Conservation (phyloP, 2,113 vertebrate genomes). For the Mungos mungo region DNA sequence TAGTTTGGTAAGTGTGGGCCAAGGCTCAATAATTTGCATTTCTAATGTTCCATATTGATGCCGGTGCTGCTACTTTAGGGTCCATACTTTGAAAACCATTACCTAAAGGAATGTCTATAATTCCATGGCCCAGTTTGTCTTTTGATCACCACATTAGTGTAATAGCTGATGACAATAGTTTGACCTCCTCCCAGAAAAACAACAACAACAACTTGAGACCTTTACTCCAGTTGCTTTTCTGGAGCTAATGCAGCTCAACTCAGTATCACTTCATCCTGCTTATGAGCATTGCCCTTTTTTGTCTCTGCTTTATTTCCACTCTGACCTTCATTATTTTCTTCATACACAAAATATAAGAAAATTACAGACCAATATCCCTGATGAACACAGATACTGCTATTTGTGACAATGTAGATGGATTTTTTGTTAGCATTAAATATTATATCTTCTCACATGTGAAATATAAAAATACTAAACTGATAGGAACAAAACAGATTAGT, state of each 20-base stretch:
- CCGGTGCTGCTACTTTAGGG: not conserved
- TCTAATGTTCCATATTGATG: not conserved
- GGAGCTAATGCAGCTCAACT: not conserved
- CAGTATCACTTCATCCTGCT: not conserved
- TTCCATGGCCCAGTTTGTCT: not conserved
- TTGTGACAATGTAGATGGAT: not conserved
- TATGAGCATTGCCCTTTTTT: not conserved
- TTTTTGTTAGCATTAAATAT: not conserved
- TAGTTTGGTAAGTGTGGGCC: not conserved
- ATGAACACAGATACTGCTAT: not conserved
- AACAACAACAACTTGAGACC: not conserved
- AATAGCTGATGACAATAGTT: not conserved
- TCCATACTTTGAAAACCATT: not conserved
- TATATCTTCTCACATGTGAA: not conserved
- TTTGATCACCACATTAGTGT: not conserved
- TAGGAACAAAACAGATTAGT: not conserved
- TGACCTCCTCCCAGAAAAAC: not conserved
- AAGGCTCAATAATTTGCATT: not conserved
- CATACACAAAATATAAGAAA: not conserved
- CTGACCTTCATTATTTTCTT: not conserved
- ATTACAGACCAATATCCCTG: not conserved
- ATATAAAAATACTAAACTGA: not conserved
- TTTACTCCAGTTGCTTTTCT: not conserved
- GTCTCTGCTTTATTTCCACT: not conserved
- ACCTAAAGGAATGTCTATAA: not conserved